Percentiles rank a stretch among this genome's conserved stretches.
Evolutionary conservation across 2,888 invertebrate genomes (phyloP).

Genomic region (Abscondita cerata): DNA sequence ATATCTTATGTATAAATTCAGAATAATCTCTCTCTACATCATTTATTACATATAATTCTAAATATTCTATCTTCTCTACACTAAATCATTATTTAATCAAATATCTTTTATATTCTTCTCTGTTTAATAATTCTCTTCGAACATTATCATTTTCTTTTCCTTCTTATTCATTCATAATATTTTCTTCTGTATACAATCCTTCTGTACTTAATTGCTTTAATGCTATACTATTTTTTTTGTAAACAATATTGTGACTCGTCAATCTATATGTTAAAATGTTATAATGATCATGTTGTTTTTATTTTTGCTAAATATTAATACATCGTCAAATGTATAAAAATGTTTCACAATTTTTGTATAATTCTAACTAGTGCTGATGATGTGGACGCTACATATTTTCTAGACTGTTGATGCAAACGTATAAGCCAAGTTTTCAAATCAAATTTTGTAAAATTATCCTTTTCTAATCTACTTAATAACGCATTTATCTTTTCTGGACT

Average conservation of each 20-base stretch:
- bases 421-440: slow-evolving; percentile 20
- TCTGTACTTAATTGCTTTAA: background rate
- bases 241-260: background rate
- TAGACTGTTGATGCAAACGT: background rate
- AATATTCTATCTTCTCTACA: too few species aligned
- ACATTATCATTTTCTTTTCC: too few species aligned
- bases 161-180: background rate
- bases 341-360: slow-evolving; percentile 10
- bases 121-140: too few species aligned
- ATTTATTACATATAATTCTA: too few species aligned
- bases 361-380: slow-evolving; percentile 9
- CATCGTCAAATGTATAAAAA: slow-evolving; percentile 19
- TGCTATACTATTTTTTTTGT: background rate
- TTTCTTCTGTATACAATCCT: background rate
- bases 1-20: background rate
- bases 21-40: too few species aligned
- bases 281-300: too few species aligned
- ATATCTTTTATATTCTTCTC: too few species aligned
- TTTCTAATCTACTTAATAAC: background rate
- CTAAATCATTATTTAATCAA: too few species aligned
- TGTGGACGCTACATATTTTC: slow-evolving; percentile 15
- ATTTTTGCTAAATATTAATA: slow-evolving; percentile 12
- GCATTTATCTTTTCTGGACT: slow-evolving; percentile 8
- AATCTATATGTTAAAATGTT: background rate
- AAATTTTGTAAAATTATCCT: slow-evolving; percentile 9